Evolutionary conservation across 2,888 invertebrate species (phyloP), one percentile per base, ranked within the genome.

Genomic region (Tenodera sinensis): DNA sequence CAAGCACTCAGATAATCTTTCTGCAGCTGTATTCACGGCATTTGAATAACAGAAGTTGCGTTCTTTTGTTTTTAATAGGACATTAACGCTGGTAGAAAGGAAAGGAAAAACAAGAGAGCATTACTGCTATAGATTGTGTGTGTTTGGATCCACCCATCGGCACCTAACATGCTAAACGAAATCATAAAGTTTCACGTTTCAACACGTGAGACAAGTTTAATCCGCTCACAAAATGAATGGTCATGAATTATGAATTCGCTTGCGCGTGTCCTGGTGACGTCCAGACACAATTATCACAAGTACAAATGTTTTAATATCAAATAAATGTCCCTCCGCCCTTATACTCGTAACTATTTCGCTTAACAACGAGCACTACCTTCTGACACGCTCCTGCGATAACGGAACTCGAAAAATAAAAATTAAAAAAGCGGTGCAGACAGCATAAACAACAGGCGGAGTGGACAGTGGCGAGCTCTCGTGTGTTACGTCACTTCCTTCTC

Each of bases 241-340:
- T 71, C 54, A 20, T 71, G 54, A 71, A 71, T 71, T 71, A 71
- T 71, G 54, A 71, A 71, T 71, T 71, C 54, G 54, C 54, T 71
- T 71, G 54, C 20, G 54, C 54, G 54, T 71, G 54, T 71, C 54
- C 3, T 71, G 3, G 20, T 71, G 54, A 71, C 54, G 15, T 71
- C 20, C 54, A 71, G 15, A 25, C 54, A 71, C 54, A 71, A 89
- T 90, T 88, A 88, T 88, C 88, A 88, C 42, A 88, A 88, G 84
- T 85, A 88, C 88, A 84, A 84, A 85, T 88, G 88, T 88, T 88
- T 88, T 88, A 88, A 85, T 88, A 88, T 88, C 85, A 84, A 88
- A 71, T 71, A 71, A 20, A 71, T 20, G 54, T 71, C 25, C 54
- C 54, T 8, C 54, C 54, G 20, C 25, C 54, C 54, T 71, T 71